A percentile compares a stretch with the other conserved stretches of the same genome.
phyloP scores from a whole-genome alignment of 2,113 vertebrate species.

The Colius striatus region DNA sequence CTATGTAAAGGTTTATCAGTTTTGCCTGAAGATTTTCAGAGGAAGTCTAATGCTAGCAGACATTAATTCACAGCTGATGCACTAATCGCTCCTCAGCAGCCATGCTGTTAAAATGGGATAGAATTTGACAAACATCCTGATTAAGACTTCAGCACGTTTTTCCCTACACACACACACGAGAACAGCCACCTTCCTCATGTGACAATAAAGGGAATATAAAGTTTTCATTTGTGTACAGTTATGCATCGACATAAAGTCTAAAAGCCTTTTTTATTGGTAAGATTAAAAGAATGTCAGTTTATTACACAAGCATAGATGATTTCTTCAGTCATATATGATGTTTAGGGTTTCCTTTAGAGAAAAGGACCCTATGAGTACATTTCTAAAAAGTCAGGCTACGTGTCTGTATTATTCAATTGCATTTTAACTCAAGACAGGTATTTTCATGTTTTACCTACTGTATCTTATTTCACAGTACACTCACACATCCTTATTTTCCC shows the following conservation, averaged over 20 bases:
- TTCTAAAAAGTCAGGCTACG: background rate
- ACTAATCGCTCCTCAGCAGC: background rate
- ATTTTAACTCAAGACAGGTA: background rate
- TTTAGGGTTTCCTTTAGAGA: background rate
- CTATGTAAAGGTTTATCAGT: background rate
- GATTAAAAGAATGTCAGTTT: background rate
- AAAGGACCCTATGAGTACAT: background rate
- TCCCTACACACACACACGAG: background rate
- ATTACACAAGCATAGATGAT: background rate
- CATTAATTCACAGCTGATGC: background rate
- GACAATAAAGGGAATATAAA: background rate
- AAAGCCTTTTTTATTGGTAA: background rate
- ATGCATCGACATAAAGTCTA: background rate
- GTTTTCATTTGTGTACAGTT: background rate
- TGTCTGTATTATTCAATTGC: background rate
- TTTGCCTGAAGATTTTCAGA: background rate
- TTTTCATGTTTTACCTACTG: background rate
- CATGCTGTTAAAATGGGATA: background rate
- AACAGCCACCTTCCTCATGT: background rate
- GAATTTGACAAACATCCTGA: background rate
- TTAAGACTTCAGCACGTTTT: background rate
- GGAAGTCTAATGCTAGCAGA: background rate
- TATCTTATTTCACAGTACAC: fast-evolving
- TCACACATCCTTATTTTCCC: background rate
- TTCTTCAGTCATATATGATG: background rate